A percentile compares a stretch with the other conserved stretches of the same genome.
phyloP scores from a whole-genome alignment of 2,888 invertebrate genomes.

The Drosophila monieri region DNA sequence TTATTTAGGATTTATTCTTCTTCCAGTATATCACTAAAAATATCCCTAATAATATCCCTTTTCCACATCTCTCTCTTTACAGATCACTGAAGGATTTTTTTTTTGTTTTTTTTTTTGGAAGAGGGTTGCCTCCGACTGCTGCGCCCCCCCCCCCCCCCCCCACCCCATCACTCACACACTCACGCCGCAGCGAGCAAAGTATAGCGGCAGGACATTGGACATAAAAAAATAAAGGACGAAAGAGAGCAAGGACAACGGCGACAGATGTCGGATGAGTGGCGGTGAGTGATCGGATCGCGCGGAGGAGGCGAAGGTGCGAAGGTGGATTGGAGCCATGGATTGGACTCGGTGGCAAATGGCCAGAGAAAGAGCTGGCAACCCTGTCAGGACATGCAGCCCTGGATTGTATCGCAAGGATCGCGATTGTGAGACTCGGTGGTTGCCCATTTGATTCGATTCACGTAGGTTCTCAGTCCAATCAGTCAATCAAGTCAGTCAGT shows the following conservation, averaged over 20 bases:
- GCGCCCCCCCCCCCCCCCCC: constrained; percentile 38
- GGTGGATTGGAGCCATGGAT: constrained; percentile 78
- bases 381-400: constrained; percentile 65
- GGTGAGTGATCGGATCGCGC: constrained; percentile 40
- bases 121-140: constrained; percentile 15
- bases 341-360: constrained; percentile 83
- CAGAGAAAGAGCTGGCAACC: constrained; percentile 80
- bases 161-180: constrained; percentile 24
- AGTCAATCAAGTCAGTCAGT: constrained; percentile 46
- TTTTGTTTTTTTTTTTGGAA: constrained; percentile 37
- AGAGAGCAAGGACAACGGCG: background rate
- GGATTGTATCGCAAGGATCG: constrained; percentile 49
- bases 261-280: constrained; percentile 37
- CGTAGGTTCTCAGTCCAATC: constrained; percentile 69
- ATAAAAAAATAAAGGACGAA: background rate
- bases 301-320: constrained; percentile 12
- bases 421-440: constrained; percentile 78
- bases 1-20: too few species aligned
- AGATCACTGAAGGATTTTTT: constrained; percentile 34
- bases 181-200: constrained; percentile 18
- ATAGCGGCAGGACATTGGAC: constrained; percentile 3
- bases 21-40: too few species aligned
- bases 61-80: background rate
- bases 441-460: constrained; percentile 83
- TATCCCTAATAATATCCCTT: background rate